Base-by-base conservation (phyloP, 2,113 vertebrate species). In the Syrmaticus mikado region DNA sequence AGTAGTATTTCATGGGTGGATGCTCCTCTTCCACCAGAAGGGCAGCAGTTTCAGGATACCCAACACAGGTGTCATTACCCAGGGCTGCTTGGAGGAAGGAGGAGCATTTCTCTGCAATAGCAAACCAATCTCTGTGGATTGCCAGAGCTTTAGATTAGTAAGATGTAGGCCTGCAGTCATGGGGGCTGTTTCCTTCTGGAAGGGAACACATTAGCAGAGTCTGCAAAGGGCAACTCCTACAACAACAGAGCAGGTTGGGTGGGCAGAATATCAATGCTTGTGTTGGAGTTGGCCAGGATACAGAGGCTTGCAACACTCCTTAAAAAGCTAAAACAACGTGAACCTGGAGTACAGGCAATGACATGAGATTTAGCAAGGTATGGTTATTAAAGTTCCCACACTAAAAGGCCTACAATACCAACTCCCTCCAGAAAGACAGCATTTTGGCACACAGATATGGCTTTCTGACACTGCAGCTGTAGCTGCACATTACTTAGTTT, bases 101-200 rank as follows among this genome's bases (percentile, higher is more conserved):
- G 40, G 32, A 61, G 13, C 4, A 10, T 45, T 60, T 48, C 82
- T 62, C 41, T 67, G 52, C 22, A 76, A n/a, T 55, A 61, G 75
- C 50, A 38, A 38, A 38, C 38, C 38, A 55, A 24, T 9, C 24
- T 52, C 41, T 62, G n/a, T 4, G 1, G 41, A 14, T 12, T 67
- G 27, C 0, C 0, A 45, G 45, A 13, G 58, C 36, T 62, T 14
- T 28, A 36, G 24, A 52, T 48, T 28, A 61, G 11, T 48, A 38
- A 68, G 18, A 34, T 0, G 0, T 18, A 34, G 32, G 6, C 15
- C 38, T 68, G 48, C 0, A 1, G 32, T 60, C 34, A 38, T 7
- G 20, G 34, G 70, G 48, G 13, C 19, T 75, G 73, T 34, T 83
- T 86, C 66, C 50, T 30, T 79, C 62, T 48, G 13, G 24, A 43